Evolutionary conservation across 2,888 invertebrate genomes (phyloP).

Genomic region (Leptinotarsa tumamoca): DNA sequence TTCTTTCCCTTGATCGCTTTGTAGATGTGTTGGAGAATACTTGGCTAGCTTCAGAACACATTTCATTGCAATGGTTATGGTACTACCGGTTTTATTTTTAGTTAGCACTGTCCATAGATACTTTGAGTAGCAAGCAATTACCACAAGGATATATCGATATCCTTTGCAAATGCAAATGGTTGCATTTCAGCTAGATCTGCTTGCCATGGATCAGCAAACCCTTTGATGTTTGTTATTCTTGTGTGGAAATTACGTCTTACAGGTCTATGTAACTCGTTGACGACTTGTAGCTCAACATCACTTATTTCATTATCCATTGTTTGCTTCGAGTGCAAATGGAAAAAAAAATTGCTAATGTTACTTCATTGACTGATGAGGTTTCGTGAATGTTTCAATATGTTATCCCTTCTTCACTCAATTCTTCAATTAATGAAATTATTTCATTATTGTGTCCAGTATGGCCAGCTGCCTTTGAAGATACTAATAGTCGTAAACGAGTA

Average conservation of each 20-base stretch:
- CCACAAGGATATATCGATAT: neutral
- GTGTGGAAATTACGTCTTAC: constrained; percentile 18
- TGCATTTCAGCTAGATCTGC: constrained; percentile 12
- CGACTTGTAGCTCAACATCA: constrained; percentile 10
- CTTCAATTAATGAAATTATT: constrained; percentile 28
- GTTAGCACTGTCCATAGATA: neutral
- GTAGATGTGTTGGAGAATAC: neutral
- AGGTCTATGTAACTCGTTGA: constrained; percentile 22
- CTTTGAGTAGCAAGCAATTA: no score
- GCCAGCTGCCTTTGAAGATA: constrained; percentile 24
- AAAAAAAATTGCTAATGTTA: neutral
- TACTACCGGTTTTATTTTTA: neutral
- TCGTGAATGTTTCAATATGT: constrained; percentile 1
- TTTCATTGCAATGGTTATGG: neutral
- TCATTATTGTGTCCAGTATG: constrained; percentile 29
- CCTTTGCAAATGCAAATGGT: neutral
- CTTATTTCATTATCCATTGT: neutral
- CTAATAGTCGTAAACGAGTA: constrained; percentile 14
- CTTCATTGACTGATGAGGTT: neutral
- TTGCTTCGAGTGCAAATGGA: neutral
- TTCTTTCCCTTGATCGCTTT: neutral
- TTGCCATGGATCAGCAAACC: constrained; percentile 23
- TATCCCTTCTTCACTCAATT: constrained; percentile 13
- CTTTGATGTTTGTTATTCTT: constrained; percentile 19
- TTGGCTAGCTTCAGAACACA: neutral